These are phyloP conservation scores for Vireo griseus DNA, from an alignment of 2,797 vertebrate species.

Conservation along the genomic window DNA sequence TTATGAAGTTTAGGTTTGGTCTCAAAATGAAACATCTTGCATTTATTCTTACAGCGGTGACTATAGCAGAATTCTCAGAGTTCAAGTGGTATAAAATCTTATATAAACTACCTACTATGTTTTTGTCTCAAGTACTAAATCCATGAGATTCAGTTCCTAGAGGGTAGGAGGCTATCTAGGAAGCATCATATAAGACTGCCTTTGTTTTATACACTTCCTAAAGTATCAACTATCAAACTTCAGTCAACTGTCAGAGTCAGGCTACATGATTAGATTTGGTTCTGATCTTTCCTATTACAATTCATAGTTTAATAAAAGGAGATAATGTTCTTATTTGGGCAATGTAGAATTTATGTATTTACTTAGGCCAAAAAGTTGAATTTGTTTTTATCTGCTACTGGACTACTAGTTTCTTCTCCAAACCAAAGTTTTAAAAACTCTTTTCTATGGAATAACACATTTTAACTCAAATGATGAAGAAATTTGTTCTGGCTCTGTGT, in stretches of 20 bases:
- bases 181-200: background rate
- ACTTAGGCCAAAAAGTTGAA: background rate
- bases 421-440: background rate
- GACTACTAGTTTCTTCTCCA: background rate
- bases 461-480: background rate
- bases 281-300: background rate
- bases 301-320: background rate
- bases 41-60: background rate
- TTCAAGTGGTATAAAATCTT: background rate
- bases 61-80: background rate
- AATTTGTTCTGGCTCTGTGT: background rate
- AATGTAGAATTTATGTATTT: background rate
- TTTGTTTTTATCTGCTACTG: background rate
- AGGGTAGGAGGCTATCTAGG: background rate
- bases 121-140: background rate
- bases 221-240: background rate
- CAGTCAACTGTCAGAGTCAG: background rate
- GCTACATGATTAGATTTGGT: background rate
- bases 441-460: background rate
- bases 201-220: background rate
- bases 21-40: rapidly evolving
- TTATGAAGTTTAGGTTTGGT: background rate
- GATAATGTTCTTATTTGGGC: background rate
- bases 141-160: background rate
- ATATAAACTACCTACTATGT: background rate